A percentile compares a stretch with the other conserved stretches of the same genome.
phyloP scores from a whole-genome alignment of 1,140 invertebrate genomes.

The Stenopsyche tienmushanensis region DNA sequence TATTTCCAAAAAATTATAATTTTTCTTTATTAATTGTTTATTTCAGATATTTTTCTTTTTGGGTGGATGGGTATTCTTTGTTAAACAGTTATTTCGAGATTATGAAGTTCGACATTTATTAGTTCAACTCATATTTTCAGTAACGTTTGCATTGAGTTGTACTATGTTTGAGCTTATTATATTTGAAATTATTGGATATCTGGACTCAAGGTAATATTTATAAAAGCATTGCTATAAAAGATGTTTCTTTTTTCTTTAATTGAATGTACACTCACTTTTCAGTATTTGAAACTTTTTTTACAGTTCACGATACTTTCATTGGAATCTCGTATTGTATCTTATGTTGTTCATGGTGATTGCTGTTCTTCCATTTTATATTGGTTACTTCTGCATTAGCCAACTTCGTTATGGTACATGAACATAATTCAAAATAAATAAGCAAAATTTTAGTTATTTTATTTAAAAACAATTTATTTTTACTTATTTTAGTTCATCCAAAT shows the following conservation, averaged over 20 bases:
- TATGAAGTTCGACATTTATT: conserved; percentile 96
- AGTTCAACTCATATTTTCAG: conserved; percentile 95
- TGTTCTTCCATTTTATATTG: conserved; percentile 96
- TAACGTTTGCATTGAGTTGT: conserved; percentile 95
- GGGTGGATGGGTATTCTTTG: conserved; percentile 98
- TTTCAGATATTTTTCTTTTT: conserved; percentile 91
- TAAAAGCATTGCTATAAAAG: conserved; percentile 1
- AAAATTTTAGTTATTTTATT: conserved; percentile 14
- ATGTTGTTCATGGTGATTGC: conserved; percentile 95
- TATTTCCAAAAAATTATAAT: too few relatives aligned
- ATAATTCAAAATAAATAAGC: conserved; percentile 30
- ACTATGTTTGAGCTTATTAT: conserved; percentile 99
- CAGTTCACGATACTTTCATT: conserved; percentile 95
- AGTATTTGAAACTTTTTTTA: conserved; percentile 49
- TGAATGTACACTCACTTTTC: background rate
- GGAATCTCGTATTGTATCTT: conserved; percentile 89
- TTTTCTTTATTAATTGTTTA: too few relatives aligned
- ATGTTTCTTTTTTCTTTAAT: conserved; percentile 32
- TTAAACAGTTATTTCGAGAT: conserved; percentile 96
- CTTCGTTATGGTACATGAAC: conserved; percentile 76
- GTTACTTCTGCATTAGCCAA: conserved; percentile 92
- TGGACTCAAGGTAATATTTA: conserved; percentile 63
- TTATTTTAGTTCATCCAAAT: conserved; percentile 73
- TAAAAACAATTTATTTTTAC: conserved; percentile 34
- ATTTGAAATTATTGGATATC: conserved; percentile 96